phyloP scores from a whole-genome alignment of 2,113 vertebrate species.

The Hemicordylus capensis region DNA sequence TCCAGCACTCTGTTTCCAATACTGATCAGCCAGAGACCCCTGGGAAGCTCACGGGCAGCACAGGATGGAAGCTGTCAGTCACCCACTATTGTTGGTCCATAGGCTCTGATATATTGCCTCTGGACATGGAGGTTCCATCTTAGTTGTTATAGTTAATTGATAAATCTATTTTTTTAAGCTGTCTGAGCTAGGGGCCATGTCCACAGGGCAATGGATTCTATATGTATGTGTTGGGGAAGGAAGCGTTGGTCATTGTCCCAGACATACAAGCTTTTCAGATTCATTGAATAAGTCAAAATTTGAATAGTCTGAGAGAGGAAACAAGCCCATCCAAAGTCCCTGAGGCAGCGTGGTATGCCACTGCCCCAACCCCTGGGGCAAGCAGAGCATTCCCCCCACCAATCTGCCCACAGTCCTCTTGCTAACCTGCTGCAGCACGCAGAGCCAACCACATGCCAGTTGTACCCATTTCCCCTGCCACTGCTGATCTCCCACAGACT shows the following conservation, averaged over 20 bases:
- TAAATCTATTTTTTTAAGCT: background rate
- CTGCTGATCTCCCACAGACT: too few species aligned
- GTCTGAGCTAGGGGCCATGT: background rate
- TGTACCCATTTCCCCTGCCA: too few species aligned
- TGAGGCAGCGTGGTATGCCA: too few species aligned
- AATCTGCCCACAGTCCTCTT: too few species aligned
- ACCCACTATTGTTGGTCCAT: background rate
- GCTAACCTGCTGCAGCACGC: too few species aligned
- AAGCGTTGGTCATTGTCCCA: background rate
- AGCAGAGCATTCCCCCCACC: too few species aligned
- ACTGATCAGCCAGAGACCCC: background rate
- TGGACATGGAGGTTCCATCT: background rate
- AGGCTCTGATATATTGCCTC: background rate
- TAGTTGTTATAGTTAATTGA: background rate
- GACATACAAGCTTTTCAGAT: background rate
- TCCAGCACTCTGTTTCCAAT: background rate
- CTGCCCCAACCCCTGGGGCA: too few species aligned
- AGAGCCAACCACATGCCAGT: too few species aligned
- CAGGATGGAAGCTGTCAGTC: background rate
- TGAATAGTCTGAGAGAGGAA: background rate
- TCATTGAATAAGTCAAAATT: background rate
- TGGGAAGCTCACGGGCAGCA: background rate
- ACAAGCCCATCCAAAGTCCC: too few species aligned
- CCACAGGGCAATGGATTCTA: background rate
- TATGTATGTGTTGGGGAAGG: background rate